Base-by-base conservation (phyloP, 2,113 vertebrate genomes). In the Protobothrops flavoviridis region DNA sequence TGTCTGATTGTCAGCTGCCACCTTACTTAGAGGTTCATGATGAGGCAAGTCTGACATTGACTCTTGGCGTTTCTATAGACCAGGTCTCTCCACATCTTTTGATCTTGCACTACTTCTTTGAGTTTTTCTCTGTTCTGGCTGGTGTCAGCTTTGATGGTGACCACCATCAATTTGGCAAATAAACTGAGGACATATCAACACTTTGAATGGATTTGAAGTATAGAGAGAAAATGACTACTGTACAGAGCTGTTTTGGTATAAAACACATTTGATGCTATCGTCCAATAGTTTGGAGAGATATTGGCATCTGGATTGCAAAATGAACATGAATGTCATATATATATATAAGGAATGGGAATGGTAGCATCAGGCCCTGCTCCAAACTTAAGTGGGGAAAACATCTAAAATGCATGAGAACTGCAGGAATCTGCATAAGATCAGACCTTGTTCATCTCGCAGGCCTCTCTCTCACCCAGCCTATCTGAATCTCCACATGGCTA, bases 401-500 rank as follows among this genome's bases (percentile, higher is more conserved):
- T 15, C 85, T 69, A 24, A 23, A n/a, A 11, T 64, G 10, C 7
- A 48, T 48, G 48, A 89, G 26, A 13, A 48, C 5, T 88, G 29
- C 24, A 29, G 50, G 69, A 90, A 59, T 50, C 69, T 59, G 43
- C 20, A 4, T 50, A 10, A 52, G 13, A 74, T 69, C 91, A 74
- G 61, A 39, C 48, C 59, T 55, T 56, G 11, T n/a, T 69, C n/a
- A 88, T 48, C 10, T 81, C 74, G 17, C 39, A 39, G 48, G 33
- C 74, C 12, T 69, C 33, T 53, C 21, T 48, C 17, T 9, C n/a
- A 94, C 94, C 6, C 74, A 81, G 74, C 93, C 95, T 33, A 48
- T 95, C 48, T 91, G 93, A 96, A 93, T 93, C 96, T 95, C 95
- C 93, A 93, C 24, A 87, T 96, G 94, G 93, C 94, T 96, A 96